These are phyloP conservation scores for Pterostichus madidus DNA, from an alignment of 2,888 invertebrate species.

Conservation along the genomic window DNA sequence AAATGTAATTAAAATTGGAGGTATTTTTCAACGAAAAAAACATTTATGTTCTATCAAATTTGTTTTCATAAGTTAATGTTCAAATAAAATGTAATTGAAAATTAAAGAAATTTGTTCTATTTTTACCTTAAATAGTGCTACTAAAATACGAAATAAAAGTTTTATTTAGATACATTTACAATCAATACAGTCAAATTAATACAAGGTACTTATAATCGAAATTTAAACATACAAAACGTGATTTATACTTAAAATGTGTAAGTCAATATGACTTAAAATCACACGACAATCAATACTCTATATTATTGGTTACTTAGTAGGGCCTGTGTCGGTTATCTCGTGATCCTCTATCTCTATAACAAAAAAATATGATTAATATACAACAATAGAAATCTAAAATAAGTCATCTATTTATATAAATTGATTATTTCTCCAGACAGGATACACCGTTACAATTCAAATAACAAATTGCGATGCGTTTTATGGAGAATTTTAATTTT, in stretches of 20 bases:
- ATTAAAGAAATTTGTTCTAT: slow-evolving; percentile 19
- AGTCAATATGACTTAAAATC: slow-evolving; percentile 65
- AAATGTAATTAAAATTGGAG: slow-evolving; percentile 52
- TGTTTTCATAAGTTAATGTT: slow-evolving; percentile 59
- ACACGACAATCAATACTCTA: slow-evolving; percentile 52
- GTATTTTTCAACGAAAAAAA: slow-evolving; percentile 63
- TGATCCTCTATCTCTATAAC: slow-evolving; percentile 76
- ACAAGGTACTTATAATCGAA: slow-evolving; percentile 57
- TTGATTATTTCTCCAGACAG: not conserved
- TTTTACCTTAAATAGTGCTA: slow-evolving; percentile 13
- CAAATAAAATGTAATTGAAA: slow-evolving; percentile 56
- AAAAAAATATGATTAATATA: slow-evolving; percentile 22
- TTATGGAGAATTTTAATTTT: slow-evolving; percentile 17
- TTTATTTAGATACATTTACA: slow-evolving; percentile 52
- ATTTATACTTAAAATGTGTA: slow-evolving; percentile 44
- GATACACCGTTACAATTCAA: not conserved
- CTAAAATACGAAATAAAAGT: slow-evolving; percentile 41
- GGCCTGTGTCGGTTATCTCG: slow-evolving; percentile 75
- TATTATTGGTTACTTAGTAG: slow-evolving; percentile 71
- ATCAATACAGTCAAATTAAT: slow-evolving; percentile 57
- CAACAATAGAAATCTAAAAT: not conserved
- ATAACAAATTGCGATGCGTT: slow-evolving; percentile 5
- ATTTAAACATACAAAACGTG: slow-evolving; percentile 57
- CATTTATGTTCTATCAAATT: slow-evolving; percentile 6
- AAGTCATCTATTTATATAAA: too few relatives aligned